Evolutionary conservation across 2,797 vertebrate genomes (phyloP), one percentile per base, ranked within the genome.

Genomic region (Fistularia commersonii): DNA sequence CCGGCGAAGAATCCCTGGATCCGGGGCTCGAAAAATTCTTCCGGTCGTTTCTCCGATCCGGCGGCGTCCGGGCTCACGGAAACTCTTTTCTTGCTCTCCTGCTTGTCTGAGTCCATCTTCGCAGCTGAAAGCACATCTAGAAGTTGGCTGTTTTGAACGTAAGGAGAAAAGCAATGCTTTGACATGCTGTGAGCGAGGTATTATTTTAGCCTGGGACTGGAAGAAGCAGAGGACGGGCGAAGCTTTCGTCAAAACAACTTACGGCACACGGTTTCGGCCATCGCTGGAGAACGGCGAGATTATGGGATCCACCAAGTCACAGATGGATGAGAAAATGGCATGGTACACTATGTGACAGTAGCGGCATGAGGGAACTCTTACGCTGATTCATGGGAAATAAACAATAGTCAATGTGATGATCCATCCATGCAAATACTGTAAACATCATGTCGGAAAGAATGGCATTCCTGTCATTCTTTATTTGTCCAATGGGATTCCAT

Each of bases 91-190:
- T 87, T 84, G 11, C 87, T 89, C 74, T 79, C 77, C 49, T 91
- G 75, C 84, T 91, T 92, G 72, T 81, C 93, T 80, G 90, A 89
- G 66, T 97, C 96, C 94, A 94, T 98, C 97, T 97, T 99, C 92
- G 92, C 90, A 86, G 94, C 96, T 98, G 96, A 86, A 97, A 98
- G 83, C 82, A 98, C 90, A 99, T 90, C 95, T 97, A 72, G 91
- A 92, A 95, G 93, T 92, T 91, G 90, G 91, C 87, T 92, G 91
- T 88, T 91, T 92, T 88, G 79, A 86, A 64, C 57, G 72, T 54
- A 51, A 67, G 10, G 59, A 43, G 63, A 33, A 53, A 54, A 40
- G 3, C 44, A 72, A 62, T 49, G 61, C 48, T 73, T 67, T 57
- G 61, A 65, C 84, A 89, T 88, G 86, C 86, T 63, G 50, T 41